Evolutionary conservation across 2,888 invertebrate species (phyloP).

Genomic region (Heliconius cydno): DNA sequence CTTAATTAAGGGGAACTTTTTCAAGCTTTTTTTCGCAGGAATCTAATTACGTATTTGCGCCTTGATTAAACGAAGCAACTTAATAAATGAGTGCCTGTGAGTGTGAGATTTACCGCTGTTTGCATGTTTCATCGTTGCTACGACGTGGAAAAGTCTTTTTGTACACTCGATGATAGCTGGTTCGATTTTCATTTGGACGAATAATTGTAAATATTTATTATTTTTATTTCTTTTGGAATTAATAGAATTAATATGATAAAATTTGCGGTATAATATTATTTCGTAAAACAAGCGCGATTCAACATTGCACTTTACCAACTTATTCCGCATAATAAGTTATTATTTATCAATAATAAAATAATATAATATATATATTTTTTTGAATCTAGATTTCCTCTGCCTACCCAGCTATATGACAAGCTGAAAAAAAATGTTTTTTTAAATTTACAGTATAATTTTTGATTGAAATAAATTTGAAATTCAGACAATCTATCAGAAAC

Average conservation of each 20-base stretch:
- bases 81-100: constrained; percentile 19
- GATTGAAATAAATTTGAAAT: no score
- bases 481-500: neutral
- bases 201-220: neutral
- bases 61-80: constrained; percentile 28
- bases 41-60: constrained; percentile 27
- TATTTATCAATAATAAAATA: no score
- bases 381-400: neutral
- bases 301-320: neutral
- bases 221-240: neutral
- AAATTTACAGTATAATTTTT: no score
- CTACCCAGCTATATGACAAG: neutral
- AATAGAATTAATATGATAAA: neutral
- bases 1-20: constrained; percentile 24
- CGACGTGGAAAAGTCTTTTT: neutral
- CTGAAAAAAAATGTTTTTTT: no score
- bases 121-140: neutral
- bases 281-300: neutral
- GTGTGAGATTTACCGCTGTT: constrained; percentile 1
- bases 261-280: neutral
- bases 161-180: neutral
- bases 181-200: neutral
- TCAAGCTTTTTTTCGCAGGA: neutral
- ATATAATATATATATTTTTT: no score
- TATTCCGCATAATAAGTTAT: no score